Conservation (phyloP, 2,888 invertebrate species). For the Conistra vaccinii region DNA sequence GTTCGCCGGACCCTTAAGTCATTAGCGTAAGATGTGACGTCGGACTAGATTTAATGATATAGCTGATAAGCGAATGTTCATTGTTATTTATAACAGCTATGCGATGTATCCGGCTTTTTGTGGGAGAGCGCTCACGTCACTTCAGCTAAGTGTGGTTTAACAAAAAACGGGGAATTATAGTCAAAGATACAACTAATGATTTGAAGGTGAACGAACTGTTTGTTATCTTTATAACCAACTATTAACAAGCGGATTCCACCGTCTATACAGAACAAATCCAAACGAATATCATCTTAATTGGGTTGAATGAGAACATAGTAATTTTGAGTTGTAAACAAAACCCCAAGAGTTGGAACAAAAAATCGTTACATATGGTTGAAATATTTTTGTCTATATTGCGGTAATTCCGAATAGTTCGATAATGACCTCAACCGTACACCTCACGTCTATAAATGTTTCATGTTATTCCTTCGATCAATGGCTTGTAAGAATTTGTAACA, state of each 20-base stretch:
- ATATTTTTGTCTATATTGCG: background rate
- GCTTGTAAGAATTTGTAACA: slow-evolving; percentile 48
- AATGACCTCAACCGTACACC: slow-evolving; percentile 14
- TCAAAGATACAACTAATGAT: slow-evolving; percentile 66
- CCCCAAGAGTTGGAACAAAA: slow-evolving; percentile 34
- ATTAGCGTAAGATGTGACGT: slow-evolving; percentile 42
- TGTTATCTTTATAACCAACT: slow-evolving; percentile 61
- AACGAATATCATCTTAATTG: slow-evolving; percentile 54
- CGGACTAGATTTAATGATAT: slow-evolving; percentile 47
- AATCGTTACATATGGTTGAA: slow-evolving; percentile 30
- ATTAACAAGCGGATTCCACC: slow-evolving; percentile 56
- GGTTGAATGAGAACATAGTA: slow-evolving; percentile 52
- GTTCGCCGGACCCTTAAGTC: too few species aligned
- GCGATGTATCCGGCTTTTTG: slow-evolving; percentile 78
- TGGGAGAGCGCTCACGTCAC: slow-evolving; percentile 72
- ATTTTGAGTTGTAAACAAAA: slow-evolving; percentile 64
- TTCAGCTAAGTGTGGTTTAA: slow-evolving; percentile 66
- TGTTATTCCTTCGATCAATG: slow-evolving; percentile 34
- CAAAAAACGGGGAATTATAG: slow-evolving; percentile 72
- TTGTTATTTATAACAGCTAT: slow-evolving; percentile 67
- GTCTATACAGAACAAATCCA: slow-evolving; percentile 34
- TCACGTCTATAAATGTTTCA: slow-evolving; percentile 38
- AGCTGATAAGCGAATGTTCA: slow-evolving; percentile 62
- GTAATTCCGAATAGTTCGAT: slow-evolving; percentile 9
- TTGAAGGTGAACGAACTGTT: slow-evolving; percentile 64